These are phyloP conservation scores for Procambarus virginalis DNA, from an alignment of 1,140 invertebrate species.

Conservation along the genomic window DNA sequence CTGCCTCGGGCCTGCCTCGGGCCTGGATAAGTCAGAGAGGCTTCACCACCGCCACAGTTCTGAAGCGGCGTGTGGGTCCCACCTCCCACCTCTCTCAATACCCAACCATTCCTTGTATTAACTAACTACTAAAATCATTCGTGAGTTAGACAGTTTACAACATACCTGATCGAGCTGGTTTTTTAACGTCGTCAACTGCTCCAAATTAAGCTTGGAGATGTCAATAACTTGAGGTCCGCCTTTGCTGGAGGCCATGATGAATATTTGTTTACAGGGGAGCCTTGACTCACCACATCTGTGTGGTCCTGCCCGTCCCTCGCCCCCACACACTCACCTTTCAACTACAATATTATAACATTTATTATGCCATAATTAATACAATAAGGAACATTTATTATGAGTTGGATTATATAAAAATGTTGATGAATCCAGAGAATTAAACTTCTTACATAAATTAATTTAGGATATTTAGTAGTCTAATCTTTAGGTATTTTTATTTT, in stretches of 20 bases:
- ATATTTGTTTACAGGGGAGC: neutral
- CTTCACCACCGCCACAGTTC: no score
- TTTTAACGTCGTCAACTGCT: conserved; percentile 85
- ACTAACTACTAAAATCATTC: no score
- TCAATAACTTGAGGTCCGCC: conserved; percentile 57
- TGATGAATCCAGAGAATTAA: neutral
- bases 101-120: no score
- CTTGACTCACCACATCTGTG: no score
- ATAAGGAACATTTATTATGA: neutral
- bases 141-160: neutral
- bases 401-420: neutral
- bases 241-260: conserved; percentile 53
- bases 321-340: neutral
- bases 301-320: no score
- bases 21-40: no score
- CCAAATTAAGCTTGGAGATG: conserved; percentile 51
- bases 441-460: neutral
- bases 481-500: neutral
- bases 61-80: no score
- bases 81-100: no score
- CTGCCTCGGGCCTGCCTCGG: no score
- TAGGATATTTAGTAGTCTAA: neutral
- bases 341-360: neutral
- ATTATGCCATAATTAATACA: neutral
- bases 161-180: conserved; percentile 85